Percentiles rank a stretch among this genome's conserved stretches.
These are phyloP conservation scores for Gallinago media DNA, from an alignment of 2,113 vertebrate genomes.

Conservation along the genomic window DNA sequence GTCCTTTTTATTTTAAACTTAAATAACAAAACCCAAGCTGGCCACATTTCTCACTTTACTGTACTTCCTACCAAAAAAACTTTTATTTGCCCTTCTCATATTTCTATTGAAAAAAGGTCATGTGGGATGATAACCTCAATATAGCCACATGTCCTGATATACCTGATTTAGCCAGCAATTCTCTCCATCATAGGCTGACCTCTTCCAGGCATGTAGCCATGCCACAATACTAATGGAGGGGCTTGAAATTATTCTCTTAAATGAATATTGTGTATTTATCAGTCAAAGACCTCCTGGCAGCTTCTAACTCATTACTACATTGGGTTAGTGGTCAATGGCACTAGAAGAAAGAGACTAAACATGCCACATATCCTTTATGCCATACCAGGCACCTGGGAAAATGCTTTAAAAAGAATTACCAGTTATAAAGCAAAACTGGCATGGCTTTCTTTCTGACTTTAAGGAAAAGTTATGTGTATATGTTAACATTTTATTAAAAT, in stretches of 20 bases:
- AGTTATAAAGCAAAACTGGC: background rate
- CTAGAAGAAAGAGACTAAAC: background rate
- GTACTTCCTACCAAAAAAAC: background rate
- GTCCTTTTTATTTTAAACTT: background rate
- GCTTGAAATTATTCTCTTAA: background rate
- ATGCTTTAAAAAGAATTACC: background rate
- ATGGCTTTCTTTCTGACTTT: background rate
- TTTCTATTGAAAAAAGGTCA: background rate
- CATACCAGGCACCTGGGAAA: background rate
- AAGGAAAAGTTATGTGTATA: accelerated
- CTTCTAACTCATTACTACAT: background rate
- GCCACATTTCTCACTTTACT: background rate
- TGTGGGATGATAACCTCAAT: background rate
- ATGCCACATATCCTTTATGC: accelerated
- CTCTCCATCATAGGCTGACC: background rate
- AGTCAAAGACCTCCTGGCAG: background rate
- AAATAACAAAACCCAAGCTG: background rate
- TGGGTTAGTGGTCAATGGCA: background rate
- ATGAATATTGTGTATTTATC: background rate
- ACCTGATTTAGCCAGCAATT: background rate
- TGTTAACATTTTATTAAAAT: background rate
- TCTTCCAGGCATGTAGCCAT: background rate
- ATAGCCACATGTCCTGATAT: background rate
- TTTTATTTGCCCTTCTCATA: background rate
- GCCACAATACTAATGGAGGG: background rate